These are phyloP conservation scores for Lontra canadensis DNA, from an alignment of 2,113 vertebrate species.

Conservation along the genomic window DNA sequence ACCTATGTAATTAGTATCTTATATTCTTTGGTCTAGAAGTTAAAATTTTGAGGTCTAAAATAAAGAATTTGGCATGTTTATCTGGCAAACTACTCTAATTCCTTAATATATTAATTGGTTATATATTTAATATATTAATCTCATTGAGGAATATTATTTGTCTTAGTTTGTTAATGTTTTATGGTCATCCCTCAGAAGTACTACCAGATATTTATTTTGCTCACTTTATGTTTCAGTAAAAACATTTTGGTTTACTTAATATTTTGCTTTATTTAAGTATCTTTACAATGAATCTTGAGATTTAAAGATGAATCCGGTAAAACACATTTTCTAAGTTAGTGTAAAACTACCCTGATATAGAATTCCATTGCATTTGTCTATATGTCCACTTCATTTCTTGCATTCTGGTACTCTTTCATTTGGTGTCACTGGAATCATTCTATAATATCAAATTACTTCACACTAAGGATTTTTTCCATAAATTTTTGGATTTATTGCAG, in stretches of 20 bases:
- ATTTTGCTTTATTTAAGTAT: not conserved
- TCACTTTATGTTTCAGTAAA: not conserved
- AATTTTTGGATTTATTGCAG: not conserved
- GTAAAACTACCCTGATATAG: not conserved
- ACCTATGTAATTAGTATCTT: not conserved
- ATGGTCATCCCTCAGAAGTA: not conserved
- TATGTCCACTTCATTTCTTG: not conserved
- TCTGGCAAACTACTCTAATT: not conserved
- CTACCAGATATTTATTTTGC: not conserved
- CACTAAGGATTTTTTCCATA: not conserved
- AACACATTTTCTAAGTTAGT: not conserved
- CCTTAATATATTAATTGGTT: not conserved
- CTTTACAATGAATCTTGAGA: not conserved
- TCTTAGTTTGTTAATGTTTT: not conserved
- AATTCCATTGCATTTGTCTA: not conserved
- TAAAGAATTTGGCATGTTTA: not conserved
- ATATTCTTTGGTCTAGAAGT: not conserved
- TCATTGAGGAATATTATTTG: not conserved
- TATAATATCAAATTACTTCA: not conserved
- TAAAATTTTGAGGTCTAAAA: not conserved
- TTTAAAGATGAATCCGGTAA: not conserved
- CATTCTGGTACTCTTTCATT: not conserved
- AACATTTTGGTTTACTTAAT: not conserved
- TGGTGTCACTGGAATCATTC: not conserved
- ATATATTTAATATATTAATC: not conserved